A percentile compares a stretch with the other conserved stretches of the same genome.
These are phyloP conservation scores for Hippoglossus stenolepis DNA, from an alignment of 2,113 vertebrate species.

Conservation along the genomic window DNA sequence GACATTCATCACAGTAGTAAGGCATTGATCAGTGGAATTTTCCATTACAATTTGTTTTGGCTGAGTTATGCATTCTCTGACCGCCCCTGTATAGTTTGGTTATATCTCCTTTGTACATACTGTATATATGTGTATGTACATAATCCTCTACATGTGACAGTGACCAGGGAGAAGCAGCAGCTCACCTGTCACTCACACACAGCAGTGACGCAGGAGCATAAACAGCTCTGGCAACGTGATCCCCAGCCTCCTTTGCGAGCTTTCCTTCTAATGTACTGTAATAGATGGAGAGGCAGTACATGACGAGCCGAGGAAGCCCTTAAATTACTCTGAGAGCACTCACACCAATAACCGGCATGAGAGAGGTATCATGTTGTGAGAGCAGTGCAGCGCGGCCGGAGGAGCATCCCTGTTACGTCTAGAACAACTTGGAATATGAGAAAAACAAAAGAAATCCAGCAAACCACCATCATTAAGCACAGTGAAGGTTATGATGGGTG, in stretches of 20 bases:
- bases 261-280: constrained; percentile 65
- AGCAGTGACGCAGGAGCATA: too few relatives aligned
- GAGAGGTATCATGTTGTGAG: constrained; percentile 62
- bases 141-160: too few relatives aligned
- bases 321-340: constrained; percentile 71
- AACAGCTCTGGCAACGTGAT: constrained; percentile 28
- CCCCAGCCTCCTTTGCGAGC: constrained; percentile 27
- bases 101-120: too few relatives aligned
- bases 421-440: constrained; percentile 15
- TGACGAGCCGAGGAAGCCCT: constrained; percentile 67
- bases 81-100: too few relatives aligned
- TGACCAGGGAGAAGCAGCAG: too few relatives aligned
- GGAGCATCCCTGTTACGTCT: constrained; percentile 1
- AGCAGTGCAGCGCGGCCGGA: constrained; percentile 1
- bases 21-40: too few relatives aligned
- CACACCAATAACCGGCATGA: constrained; percentile 55
- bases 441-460: not conserved
- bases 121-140: too few relatives aligned
- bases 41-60: too few relatives aligned
- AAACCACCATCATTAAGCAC: constrained; percentile 30
- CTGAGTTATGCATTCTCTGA: too few relatives aligned
- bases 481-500: not conserved
- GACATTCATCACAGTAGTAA: too few relatives aligned
- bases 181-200: too few relatives aligned
- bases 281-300: constrained; percentile 61